Evolutionary conservation across 2,888 invertebrate genomes (phyloP).

Genomic region (Drosophila fulvimacula): DNA sequence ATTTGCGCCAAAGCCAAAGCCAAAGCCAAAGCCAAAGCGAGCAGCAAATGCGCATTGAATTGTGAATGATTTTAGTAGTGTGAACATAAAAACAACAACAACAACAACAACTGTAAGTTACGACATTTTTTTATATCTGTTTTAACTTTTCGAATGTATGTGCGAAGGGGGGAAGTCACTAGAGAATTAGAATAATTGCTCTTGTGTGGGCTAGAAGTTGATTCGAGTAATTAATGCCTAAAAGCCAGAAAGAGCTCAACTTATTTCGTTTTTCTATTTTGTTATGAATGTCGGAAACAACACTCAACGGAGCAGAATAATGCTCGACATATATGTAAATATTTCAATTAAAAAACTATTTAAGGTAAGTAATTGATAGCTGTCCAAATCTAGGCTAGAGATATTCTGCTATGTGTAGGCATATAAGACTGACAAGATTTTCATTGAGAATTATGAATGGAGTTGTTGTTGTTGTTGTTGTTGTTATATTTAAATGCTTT

Average conservation of each 20-base stretch:
- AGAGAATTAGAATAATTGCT: slow-evolving; percentile 15
- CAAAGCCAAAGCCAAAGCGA: slow-evolving; percentile 42
- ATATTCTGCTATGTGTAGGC: neutral
- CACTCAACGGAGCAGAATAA: slow-evolving; percentile 21
- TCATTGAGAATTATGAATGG: neutral
- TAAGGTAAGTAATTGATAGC: neutral
- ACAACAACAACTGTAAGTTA: slow-evolving; percentile 19
- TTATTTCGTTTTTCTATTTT: no score
- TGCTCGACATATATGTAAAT: neutral
- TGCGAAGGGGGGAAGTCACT: slow-evolving; percentile 8
- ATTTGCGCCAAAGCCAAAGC: slow-evolving; percentile 62
- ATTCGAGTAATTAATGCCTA: slow-evolving; percentile 16
- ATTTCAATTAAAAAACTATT: neutral
- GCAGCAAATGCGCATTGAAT: slow-evolving; percentile 69
- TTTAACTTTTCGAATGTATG: slow-evolving; percentile 7
- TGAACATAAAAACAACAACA: slow-evolving; percentile 6
- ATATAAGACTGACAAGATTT: neutral
- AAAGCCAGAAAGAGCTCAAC: neutral
- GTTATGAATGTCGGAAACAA: neutral
- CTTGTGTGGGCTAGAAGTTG: slow-evolving; percentile 45
- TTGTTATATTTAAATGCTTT: neutral
- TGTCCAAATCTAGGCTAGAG: neutral
- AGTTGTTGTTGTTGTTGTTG: slow-evolving; percentile 2
- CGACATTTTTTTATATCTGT: slow-evolving; percentile 22
- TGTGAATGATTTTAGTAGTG: slow-evolving; percentile 59